These are phyloP conservation scores for Crossoptilon crossoptilon DNA, from an alignment of 2,797 vertebrate species.

Conservation along the genomic window DNA sequence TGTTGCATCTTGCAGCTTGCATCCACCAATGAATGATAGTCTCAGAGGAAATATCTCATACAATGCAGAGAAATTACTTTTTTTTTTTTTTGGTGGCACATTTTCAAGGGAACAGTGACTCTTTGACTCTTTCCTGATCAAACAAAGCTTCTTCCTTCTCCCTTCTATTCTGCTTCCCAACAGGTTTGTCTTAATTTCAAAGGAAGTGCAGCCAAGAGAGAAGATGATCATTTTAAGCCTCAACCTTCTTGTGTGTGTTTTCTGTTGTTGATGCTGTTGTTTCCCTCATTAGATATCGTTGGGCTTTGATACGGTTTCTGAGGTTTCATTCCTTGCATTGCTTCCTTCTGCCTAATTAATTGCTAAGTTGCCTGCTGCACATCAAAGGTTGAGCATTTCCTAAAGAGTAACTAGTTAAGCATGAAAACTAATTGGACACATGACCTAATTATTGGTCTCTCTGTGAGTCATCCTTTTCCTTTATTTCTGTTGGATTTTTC, in stretches of 20 bases:
- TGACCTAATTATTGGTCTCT: constrained; percentile 72
- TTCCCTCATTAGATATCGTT: constrained; percentile 61
- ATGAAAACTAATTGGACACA: constrained; percentile 68
- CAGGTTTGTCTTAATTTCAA: constrained; percentile 51
- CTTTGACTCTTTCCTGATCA: constrained; percentile 26
- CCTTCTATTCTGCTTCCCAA: background rate
- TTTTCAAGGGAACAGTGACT: constrained; percentile 42
- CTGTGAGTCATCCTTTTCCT: constrained; percentile 42
- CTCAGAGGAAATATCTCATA: background rate
- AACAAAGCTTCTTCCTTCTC: background rate
- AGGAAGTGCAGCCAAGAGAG: constrained; percentile 2
- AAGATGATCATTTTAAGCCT: constrained; percentile 22
- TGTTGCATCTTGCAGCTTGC: background rate
- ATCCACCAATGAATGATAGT: background rate
- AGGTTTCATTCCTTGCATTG: constrained; percentile 62
- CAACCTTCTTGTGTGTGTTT: constrained; percentile 23
- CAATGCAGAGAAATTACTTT: background rate
- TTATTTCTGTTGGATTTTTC: constrained; percentile 59
- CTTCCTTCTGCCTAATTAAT: constrained; percentile 67
- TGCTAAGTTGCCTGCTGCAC: constrained; percentile 53
- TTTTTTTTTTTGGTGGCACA: background rate
- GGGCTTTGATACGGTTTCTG: constrained; percentile 60
- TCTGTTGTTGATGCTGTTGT: constrained; percentile 43
- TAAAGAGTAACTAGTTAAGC: constrained; percentile 68
- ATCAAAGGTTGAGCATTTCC: constrained; percentile 70